Conservation (phyloP, 2,113 vertebrate species). For the Pao palembangensis region DNA sequence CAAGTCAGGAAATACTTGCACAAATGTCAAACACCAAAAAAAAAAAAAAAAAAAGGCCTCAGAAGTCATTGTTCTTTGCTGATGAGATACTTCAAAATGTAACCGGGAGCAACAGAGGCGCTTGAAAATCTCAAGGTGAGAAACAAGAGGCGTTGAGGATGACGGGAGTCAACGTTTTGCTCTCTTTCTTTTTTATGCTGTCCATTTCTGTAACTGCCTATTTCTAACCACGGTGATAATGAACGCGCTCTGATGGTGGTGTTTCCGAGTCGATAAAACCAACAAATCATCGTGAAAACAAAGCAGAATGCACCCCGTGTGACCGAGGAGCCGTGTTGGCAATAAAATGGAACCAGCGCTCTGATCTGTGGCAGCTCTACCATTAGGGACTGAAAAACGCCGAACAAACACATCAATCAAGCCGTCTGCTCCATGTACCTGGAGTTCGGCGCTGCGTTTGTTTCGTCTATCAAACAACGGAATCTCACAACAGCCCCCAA, state of each 20-base stretch:
- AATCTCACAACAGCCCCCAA: slow-evolving; percentile 5
- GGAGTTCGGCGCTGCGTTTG: neutral
- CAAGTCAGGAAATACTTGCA: neutral
- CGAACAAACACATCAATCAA: neutral
- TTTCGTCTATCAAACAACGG: neutral
- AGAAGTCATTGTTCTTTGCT: slow-evolving; percentile 9
- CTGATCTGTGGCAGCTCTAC: neutral
- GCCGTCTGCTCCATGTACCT: neutral
- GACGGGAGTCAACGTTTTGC: neutral
- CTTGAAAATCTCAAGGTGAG: neutral
- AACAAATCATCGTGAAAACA: no score
- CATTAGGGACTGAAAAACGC: slow-evolving; percentile 1
- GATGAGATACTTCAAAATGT: slow-evolving; percentile 7
- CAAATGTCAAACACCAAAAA: slow-evolving; percentile 1
- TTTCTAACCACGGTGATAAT: slow-evolving; percentile 8
- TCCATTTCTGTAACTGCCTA: neutral
- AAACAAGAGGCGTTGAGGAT: neutral
- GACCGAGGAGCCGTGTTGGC: neutral
- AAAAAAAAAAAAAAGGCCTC: neutral
- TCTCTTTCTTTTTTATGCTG: neutral
- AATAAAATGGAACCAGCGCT: neutral
- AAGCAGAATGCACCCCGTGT: no score
- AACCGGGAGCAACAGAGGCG: neutral
- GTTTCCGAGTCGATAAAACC: no score
- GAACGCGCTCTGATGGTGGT: neutral